phyloP scores from a whole-genome alignment of 1,140 invertebrate species.

The Drosophila pallidifrons region DNA sequence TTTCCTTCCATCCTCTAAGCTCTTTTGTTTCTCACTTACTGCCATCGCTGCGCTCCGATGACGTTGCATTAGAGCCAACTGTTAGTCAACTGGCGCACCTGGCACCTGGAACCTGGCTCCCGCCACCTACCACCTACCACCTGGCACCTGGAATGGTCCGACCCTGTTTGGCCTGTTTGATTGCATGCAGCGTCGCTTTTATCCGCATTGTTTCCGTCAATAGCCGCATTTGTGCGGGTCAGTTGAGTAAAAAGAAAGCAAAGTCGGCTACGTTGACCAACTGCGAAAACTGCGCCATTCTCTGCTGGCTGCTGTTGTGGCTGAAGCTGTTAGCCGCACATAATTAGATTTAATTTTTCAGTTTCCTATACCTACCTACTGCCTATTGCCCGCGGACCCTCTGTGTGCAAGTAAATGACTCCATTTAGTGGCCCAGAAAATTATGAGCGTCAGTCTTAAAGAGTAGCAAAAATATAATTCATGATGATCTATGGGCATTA shows the following conservation, averaged over 20 bases:
- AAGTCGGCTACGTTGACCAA: constrained; percentile 16
- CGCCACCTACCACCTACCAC: no score
- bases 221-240: constrained; percentile 81
- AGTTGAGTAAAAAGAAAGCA: constrained; percentile 73
- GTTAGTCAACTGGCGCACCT: constrained; percentile 52
- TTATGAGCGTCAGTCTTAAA: constrained; percentile 17
- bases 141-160: no score
- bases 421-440: constrained; percentile 46
- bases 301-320: constrained; percentile 17
- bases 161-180: constrained; percentile 16
- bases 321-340: constrained; percentile 54
- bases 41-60: constrained; percentile 52
- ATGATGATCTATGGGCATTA: constrained; percentile 43
- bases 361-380: constrained; percentile 20
- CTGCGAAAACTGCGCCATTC: neutral
- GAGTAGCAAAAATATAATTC: constrained; percentile 13
- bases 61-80: constrained; percentile 59
- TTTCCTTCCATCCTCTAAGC: constrained; percentile 37
- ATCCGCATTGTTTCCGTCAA: constrained; percentile 78
- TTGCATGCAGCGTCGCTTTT: constrained; percentile 56
- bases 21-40: constrained; percentile 71
- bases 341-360: constrained; percentile 80
- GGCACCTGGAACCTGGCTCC: constrained; percentile 19
- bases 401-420: constrained; percentile 50
- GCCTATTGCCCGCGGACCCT: constrained; percentile 1